Percentiles rank a stretch among this genome's conserved stretches.
These are phyloP conservation scores for Drosophila nr. perissopoda DNA, from an alignment of 2,888 invertebrate genomes.

Conservation along the genomic window DNA sequence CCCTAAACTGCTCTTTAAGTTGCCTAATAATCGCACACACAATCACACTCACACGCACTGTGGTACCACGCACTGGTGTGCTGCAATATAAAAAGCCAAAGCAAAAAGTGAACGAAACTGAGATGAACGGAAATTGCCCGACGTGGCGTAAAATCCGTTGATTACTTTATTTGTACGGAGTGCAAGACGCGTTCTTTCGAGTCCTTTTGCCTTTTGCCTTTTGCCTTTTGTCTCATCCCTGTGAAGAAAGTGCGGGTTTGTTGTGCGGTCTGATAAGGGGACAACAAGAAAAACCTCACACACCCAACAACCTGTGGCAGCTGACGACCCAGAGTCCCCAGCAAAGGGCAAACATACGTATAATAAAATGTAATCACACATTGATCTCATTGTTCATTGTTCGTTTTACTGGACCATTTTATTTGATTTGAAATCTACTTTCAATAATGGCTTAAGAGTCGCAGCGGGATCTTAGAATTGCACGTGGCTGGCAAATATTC, in stretches of 20 bases:
- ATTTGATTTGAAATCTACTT: slow-evolving; percentile 74
- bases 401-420: slow-evolving; percentile 45
- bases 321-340: background rate
- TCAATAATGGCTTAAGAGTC: slow-evolving; percentile 49
- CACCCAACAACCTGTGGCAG: slow-evolving; percentile 68
- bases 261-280: slow-evolving; percentile 58
- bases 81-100: background rate
- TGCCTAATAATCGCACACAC: slow-evolving; percentile 49
- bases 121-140: slow-evolving; percentile 62
- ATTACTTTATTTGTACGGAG: slow-evolving; percentile 77
- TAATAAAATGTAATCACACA: slow-evolving; percentile 69
- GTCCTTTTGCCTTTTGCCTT: slow-evolving; percentile 7
- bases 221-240: slow-evolving; percentile 29
- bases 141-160: slow-evolving; percentile 73
- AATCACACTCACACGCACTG: slow-evolving; percentile 64
- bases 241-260: slow-evolving; percentile 1
- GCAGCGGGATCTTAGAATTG: slow-evolving; percentile 12
- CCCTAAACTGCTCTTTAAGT: slow-evolving; percentile 28
- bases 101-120: slow-evolving; percentile 9
- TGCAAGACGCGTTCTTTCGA: slow-evolving; percentile 42
- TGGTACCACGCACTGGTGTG: too few relatives aligned
- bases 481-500: slow-evolving; percentile 25
- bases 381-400: slow-evolving; percentile 60
- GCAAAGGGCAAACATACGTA: slow-evolving; percentile 18
- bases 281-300: slow-evolving; percentile 11